A percentile compares a stretch with the other conserved stretches of the same genome.
phyloP scores from a whole-genome alignment of 1,140 invertebrate species.

The Pteromalus puparum region DNA sequence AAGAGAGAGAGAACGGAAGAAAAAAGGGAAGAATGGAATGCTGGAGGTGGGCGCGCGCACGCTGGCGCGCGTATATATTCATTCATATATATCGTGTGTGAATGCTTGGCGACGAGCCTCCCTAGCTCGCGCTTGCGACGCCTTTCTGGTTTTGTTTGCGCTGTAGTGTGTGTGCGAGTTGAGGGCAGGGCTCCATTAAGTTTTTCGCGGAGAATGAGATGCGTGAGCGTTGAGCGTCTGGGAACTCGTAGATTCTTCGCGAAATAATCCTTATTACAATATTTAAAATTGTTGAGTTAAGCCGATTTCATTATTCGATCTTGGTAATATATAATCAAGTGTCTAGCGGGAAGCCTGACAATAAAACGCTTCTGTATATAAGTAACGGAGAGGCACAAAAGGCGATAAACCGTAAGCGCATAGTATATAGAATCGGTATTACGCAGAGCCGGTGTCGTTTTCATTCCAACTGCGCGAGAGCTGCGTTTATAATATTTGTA shows the following conservation, averaged over 20 bases:
- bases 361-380: too few relatives aligned
- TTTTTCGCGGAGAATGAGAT: not conserved
- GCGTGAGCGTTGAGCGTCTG: too few relatives aligned
- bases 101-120: not conserved
- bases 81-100: not conserved
- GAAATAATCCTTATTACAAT: too few relatives aligned
- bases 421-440: too few relatives aligned
- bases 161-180: too few relatives aligned
- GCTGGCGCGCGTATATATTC: not conserved
- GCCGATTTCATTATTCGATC: too few relatives aligned
- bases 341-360: too few relatives aligned
- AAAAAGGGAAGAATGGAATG: slow-evolving; percentile 45
- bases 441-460: not conserved
- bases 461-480: not conserved
- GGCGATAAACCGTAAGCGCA: not conserved
- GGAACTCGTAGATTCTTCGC: too few relatives aligned
- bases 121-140: not conserved
- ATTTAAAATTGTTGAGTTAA: too few relatives aligned
- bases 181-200: not conserved
- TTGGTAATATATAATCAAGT: too few relatives aligned
- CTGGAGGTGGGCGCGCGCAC: slow-evolving; percentile 18
- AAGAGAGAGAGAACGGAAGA: slow-evolving; percentile 15
- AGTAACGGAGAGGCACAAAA: not conserved
- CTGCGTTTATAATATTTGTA: too few relatives aligned
- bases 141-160: not conserved